Conservation (phyloP, 2,113 vertebrate genomes). For the Gopherus evgoodei region DNA sequence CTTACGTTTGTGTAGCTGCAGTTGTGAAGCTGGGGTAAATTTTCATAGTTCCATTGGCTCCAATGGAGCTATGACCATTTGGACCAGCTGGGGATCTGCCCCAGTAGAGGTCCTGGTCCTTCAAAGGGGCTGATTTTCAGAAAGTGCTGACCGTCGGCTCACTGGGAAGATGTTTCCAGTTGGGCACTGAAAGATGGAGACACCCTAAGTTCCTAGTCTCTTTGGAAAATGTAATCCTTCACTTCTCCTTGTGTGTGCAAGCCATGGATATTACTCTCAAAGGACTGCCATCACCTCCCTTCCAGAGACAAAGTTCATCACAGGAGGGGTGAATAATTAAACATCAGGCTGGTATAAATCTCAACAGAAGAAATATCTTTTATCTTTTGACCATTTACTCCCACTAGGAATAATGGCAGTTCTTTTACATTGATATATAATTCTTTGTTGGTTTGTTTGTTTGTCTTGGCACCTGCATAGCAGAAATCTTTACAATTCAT, state of each 20-base stretch:
- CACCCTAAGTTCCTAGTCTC: background rate
- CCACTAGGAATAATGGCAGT: constrained; percentile 84
- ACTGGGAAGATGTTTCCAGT: background rate
- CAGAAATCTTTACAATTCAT: constrained; percentile 80
- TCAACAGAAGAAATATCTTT: constrained; percentile 84
- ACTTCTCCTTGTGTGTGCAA: background rate
- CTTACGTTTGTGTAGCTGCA: background rate
- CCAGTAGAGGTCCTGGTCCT: background rate
- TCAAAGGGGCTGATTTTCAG: background rate
- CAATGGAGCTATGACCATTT: background rate
- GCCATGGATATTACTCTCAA: background rate
- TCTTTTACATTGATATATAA: constrained; percentile 82
- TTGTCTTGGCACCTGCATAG: constrained; percentile 86
- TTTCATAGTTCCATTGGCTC: background rate
- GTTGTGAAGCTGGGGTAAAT: background rate
- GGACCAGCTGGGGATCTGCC: too few relatives aligned
- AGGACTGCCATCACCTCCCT: background rate
- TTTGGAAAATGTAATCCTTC: background rate
- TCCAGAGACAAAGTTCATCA: constrained; percentile 10
- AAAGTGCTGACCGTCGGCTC: background rate
- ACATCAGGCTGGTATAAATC: constrained; percentile 73
- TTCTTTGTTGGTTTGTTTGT: constrained; percentile 66
- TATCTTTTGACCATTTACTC: constrained; percentile 84
- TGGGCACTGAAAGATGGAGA: background rate
- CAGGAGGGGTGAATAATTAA: constrained; percentile 63